Conservation (phyloP, 2,888 invertebrate species). For the Ypsolopha sequella region DNA sequence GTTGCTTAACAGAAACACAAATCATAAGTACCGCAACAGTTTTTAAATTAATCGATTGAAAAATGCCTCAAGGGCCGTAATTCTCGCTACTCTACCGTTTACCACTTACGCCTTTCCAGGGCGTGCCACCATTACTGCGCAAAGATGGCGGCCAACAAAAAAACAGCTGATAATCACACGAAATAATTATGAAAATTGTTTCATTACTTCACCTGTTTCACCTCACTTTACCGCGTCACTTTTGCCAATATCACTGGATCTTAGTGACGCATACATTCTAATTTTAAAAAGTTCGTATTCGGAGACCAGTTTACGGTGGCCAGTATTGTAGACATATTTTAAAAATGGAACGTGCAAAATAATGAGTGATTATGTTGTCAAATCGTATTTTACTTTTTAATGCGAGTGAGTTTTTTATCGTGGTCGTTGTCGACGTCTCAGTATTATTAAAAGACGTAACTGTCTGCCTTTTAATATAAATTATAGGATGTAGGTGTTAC, state of each 20-base stretch:
- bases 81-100: background rate
- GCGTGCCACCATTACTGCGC: constrained; percentile 29
- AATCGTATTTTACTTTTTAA: constrained; percentile 18
- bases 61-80: background rate
- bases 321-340: constrained; percentile 4
- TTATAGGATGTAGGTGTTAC: constrained; percentile 1
- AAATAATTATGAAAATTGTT: constrained; percentile 51
- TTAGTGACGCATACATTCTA: background rate
- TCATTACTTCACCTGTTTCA: constrained; percentile 43
- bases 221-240: background rate
- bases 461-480: background rate
- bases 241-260: background rate
- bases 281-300: background rate
- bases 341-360: constrained; percentile 13
- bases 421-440: constrained; percentile 3
- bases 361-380: constrained; percentile 34
- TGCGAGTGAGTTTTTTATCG: constrained; percentile 12
- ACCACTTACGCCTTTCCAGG: constrained; percentile 10
- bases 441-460: background rate
- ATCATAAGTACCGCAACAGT: too few species aligned
- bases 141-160: constrained; percentile 49
- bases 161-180: constrained; percentile 29
- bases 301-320: background rate
- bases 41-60: background rate
- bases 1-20: too few species aligned